phyloP scores from a whole-genome alignment of 2,113 vertebrate species.

The Bubo bubo region DNA sequence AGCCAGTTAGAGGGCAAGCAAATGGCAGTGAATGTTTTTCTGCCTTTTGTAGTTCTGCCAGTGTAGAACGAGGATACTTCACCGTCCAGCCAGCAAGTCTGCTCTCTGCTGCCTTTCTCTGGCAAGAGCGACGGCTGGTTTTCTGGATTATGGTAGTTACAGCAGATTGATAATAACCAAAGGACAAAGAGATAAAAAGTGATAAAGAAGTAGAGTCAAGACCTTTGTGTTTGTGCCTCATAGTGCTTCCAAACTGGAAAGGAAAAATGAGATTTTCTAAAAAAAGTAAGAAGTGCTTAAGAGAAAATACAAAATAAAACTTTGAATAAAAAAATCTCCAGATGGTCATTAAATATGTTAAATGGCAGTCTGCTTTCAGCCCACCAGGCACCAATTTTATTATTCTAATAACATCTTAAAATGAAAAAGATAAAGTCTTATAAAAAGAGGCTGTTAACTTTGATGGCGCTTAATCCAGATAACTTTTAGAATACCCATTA shows the following conservation, averaged over 20 bases:
- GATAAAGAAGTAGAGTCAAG: background rate
- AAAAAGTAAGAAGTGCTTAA: slow-evolving; percentile 43
- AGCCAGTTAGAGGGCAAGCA: background rate
- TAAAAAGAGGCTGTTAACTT: slow-evolving; percentile 58
- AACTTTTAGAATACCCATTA: slow-evolving; percentile 27
- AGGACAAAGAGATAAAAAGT: background rate
- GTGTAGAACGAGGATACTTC: background rate
- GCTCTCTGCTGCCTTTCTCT: background rate
- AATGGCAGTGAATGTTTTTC: background rate
- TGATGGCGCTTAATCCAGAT: slow-evolving; percentile 19
- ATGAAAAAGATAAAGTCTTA: slow-evolving; percentile 64
- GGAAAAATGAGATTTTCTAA: background rate
- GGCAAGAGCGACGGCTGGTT: background rate
- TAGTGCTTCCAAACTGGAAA: background rate
- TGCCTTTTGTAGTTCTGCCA: background rate
- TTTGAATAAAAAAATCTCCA: slow-evolving; percentile 45
- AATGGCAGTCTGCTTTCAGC: slow-evolving; percentile 42
- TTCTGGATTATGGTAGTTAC: background rate
- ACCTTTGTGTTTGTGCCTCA: background rate
- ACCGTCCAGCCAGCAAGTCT: background rate
- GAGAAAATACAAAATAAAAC: slow-evolving; percentile 45
- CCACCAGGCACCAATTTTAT: slow-evolving; percentile 54
- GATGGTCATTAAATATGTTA: slow-evolving; percentile 60
- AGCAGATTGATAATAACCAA: background rate
- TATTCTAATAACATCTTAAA: slow-evolving; percentile 64